phyloP scores from a whole-genome alignment of 2,113 vertebrate genomes.

The Bostrychus sinensis region DNA sequence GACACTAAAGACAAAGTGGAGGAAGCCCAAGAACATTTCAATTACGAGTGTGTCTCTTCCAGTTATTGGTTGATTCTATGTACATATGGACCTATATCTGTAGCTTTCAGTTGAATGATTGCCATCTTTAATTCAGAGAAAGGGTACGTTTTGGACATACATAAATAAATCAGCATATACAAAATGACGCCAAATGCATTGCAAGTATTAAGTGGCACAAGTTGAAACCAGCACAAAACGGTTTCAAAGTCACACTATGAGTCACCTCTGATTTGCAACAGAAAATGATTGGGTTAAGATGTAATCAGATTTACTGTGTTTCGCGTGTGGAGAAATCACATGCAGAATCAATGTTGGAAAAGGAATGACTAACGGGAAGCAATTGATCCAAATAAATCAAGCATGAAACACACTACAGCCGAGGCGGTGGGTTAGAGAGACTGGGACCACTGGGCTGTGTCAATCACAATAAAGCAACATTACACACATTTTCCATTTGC shows the following conservation, averaged over 20 bases:
- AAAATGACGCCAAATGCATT: not conserved
- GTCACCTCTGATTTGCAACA: not conserved
- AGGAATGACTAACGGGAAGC: constrained; percentile 46
- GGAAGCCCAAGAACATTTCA: no score
- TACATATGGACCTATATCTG: no score
- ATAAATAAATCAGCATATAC: not conserved
- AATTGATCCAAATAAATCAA: constrained; percentile 48
- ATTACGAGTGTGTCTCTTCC: no score
- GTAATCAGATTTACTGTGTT: constrained; percentile 20
- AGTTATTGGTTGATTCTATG: not conserved
- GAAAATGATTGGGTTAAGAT: constrained; percentile 4
- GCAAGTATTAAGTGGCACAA: not conserved
- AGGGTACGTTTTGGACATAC: not conserved
- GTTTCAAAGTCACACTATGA: not conserved
- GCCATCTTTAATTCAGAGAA: not conserved
- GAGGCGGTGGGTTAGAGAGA: constrained; percentile 6
- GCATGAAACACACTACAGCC: constrained; percentile 23
- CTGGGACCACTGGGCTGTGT: constrained; percentile 20
- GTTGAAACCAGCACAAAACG: not conserved
- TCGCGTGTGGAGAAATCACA: constrained; percentile 28
- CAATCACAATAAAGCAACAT: constrained; percentile 30
- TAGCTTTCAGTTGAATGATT: not conserved
- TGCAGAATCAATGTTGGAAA: constrained; percentile 27
- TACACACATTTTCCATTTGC: no score
- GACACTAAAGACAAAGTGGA: no score